Base-by-base conservation (phyloP, 2,888 invertebrate genomes). In the Drosophila tripunctata region DNA sequence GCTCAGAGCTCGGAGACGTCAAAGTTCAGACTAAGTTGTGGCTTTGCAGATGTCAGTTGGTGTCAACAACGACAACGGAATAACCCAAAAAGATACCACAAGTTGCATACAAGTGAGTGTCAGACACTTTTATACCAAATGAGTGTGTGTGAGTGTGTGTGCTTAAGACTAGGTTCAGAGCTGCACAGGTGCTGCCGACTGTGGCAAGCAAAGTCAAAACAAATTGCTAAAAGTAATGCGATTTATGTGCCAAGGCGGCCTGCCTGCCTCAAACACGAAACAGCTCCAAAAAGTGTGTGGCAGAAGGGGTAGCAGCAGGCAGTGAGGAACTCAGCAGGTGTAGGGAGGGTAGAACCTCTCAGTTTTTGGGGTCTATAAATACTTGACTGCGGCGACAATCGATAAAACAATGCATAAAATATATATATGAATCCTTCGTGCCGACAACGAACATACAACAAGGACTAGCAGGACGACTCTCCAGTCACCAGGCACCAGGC, bases 331-430 rank as follows among this genome's bases (percentile, higher is more conserved):
- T 15, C 10, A 17, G 14, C 12, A 38, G 21, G 21, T 15, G 35
- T 0, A 21, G 2, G 36, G 36, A 10, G 10, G 24, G 24, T 15
- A 6, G 4, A 17, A 10, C 6, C 31, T 19, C 19, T 31, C 30
- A 12, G 19, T 15, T 17, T 43, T 43, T 27, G 27, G 43, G 27
- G 24, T 43, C 36, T 50, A 50, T 36, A 50, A 50, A 50, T 50
- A 50, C 36, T 3, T 36, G 30, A n/a, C 15, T 62, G 69, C 52
- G 67, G 81, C 80, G 73, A 82, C 84, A 90, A 89, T 89, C 89
- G 89, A 89, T 90, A 89, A 89, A 89, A 89, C 89, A 90, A 89
- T 80, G 88, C 80, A 85, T 73, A 78, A 81, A 78, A 78, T 75
- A 75, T 68, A 81, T 75, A 78, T 75, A 75, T 68, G 82, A 78